Percentiles rank a stretch among this genome's conserved stretches.
phyloP scores from a whole-genome alignment of 2,888 invertebrate genomes.

The Watsonalla cultraria region DNA sequence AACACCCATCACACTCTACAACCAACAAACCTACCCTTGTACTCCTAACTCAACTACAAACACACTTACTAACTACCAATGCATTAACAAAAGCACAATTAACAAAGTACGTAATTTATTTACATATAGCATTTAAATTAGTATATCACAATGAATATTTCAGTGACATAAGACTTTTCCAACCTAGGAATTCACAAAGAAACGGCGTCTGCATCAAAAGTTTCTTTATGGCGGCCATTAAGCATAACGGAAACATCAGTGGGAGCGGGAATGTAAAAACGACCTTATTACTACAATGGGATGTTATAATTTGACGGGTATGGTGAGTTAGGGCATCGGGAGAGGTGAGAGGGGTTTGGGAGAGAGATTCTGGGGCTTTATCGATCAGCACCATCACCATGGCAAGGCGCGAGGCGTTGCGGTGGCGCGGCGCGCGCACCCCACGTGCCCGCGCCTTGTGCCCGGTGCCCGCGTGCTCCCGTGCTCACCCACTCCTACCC shows the following conservation, averaged over 20 bases:
- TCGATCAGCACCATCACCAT: constrained; percentile 70
- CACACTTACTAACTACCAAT: constrained; percentile 26
- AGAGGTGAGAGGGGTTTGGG: constrained; percentile 57
- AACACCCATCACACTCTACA: constrained; percentile 13
- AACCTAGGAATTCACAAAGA: constrained; percentile 44
- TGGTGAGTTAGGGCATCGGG: constrained; percentile 50
- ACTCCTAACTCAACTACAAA: not conserved
- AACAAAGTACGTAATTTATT: constrained; percentile 5
- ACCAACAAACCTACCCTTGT: not conserved
- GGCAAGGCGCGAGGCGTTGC: constrained; percentile 32
- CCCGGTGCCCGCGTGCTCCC: constrained; percentile 9
- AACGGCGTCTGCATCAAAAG: constrained; percentile 49
- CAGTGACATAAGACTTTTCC: constrained; percentile 20
- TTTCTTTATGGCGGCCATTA: constrained; percentile 65
- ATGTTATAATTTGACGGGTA: constrained; percentile 69
- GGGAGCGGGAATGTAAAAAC: constrained; percentile 58
- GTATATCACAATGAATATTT: constrained; percentile 5
- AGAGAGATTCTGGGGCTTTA: constrained; percentile 66
- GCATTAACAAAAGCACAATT: constrained; percentile 16
- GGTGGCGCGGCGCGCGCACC: constrained; percentile 53
- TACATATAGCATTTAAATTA: constrained; percentile 1
- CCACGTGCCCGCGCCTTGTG: constrained; percentile 28
- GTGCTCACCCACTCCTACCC: not conserved
- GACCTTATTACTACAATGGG: constrained; percentile 68
- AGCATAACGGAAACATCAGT: constrained; percentile 53